Evolutionary conservation across 2,797 vertebrate genomes (phyloP).

Genomic region (Girardinus metallicus): DNA sequence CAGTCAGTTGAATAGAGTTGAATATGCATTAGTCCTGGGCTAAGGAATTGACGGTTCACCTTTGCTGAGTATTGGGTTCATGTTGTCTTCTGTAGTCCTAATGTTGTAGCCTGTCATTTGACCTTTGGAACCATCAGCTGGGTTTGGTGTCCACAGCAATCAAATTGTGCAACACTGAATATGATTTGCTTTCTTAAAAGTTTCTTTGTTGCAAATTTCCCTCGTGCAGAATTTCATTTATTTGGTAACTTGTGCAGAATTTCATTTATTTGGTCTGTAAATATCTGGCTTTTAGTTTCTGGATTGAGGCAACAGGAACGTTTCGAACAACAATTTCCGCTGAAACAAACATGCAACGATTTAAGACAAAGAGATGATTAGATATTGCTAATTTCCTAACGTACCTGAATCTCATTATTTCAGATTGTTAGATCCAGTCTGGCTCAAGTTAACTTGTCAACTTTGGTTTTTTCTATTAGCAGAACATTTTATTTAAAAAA

Average conservation of each 20-base stretch:
- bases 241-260: background rate
- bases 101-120: constrained; percentile 41
- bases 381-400: background rate
- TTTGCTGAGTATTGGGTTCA: constrained; percentile 21
- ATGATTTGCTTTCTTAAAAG: background rate
- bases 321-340: background rate
- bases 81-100: constrained; percentile 41
- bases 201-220: background rate
- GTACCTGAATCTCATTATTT: background rate
- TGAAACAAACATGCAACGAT: background rate
- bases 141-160: constrained; percentile 17
- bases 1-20: constrained; percentile 4
- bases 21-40: constrained; percentile 20
- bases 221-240: constrained; percentile 16
- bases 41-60: constrained; percentile 24
- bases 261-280: constrained; percentile 8
- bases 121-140: constrained; percentile 8
- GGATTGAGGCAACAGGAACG: background rate
- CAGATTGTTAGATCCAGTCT: background rate
- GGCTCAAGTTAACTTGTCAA: background rate
- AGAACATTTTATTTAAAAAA: too few relatives aligned
- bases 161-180: constrained; percentile 5
- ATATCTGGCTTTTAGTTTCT: background rate
- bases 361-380: background rate
- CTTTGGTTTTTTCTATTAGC: background rate